Evolutionary conservation across 2,113 vertebrate species (phyloP).

Genomic region (Gavialis gangeticus): DNA sequence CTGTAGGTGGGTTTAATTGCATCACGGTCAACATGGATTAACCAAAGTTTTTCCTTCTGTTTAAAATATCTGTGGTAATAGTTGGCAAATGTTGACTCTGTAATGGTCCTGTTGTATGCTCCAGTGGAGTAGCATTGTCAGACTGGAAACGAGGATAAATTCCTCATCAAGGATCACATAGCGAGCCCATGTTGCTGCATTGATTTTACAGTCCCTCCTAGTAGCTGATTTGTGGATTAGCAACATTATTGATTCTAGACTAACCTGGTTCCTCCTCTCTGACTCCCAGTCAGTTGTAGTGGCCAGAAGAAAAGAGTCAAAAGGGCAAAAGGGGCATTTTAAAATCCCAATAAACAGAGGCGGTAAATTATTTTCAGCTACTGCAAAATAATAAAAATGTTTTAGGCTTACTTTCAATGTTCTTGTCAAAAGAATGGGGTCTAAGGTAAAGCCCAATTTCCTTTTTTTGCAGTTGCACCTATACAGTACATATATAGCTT

Average conservation of each 20-base stretch:
- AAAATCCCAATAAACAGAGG: background rate
- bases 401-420: background rate
- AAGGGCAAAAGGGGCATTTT: background rate
- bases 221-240: background rate
- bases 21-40: background rate
- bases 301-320: background rate
- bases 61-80: background rate
- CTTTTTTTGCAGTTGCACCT: background rate
- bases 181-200: background rate
- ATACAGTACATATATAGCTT: background rate
- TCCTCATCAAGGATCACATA: background rate
- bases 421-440: background rate
- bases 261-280: background rate
- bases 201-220: background rate
- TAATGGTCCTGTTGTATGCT: background rate
- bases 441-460: slow-evolving; percentile 27
- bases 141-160: background rate
- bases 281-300: background rate
- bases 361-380: background rate
- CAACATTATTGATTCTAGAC: slow-evolving; percentile 3
- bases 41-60: background rate
- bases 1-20: background rate
- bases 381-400: slow-evolving; percentile 38
- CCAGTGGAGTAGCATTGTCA: background rate
- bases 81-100: background rate